Percentiles rank a stretch among this genome's conserved stretches.
These are phyloP conservation scores for Meandrusa payeni DNA, from an alignment of 2,888 invertebrate genomes.

Conservation along the genomic window DNA sequence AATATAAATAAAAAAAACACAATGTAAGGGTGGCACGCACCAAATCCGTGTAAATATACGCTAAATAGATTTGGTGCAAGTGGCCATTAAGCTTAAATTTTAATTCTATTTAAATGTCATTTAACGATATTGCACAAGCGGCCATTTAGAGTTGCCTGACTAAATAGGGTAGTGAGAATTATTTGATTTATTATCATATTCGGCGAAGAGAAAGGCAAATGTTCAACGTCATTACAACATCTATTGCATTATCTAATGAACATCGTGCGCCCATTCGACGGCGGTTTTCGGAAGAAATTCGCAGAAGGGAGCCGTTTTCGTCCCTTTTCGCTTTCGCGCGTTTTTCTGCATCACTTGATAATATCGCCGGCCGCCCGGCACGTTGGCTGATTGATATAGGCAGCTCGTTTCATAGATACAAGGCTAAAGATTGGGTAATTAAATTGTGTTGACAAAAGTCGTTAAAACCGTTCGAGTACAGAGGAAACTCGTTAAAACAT, in stretches of 20 bases:
- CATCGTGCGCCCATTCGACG: constrained; percentile 34
- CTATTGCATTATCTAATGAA: constrained; percentile 29
- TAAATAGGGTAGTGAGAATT: too few relatives aligned
- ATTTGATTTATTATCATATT: too few relatives aligned
- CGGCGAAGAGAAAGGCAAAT: too few relatives aligned
- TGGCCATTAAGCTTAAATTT: too few relatives aligned
- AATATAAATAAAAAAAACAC: too few relatives aligned
- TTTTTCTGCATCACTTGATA: constrained; percentile 43
- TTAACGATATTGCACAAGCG: too few relatives aligned
- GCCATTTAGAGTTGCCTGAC: too few relatives aligned
- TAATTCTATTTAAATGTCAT: too few relatives aligned
- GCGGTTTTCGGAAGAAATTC: constrained; percentile 29
- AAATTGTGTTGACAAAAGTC: constrained; percentile 10
- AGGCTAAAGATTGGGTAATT: constrained; percentile 7
- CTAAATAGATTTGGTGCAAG: too few relatives aligned
- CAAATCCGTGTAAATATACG: too few relatives aligned
- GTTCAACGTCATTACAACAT: constrained; percentile 24
- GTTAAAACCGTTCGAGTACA: neutral
- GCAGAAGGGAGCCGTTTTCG: constrained; percentile 38
- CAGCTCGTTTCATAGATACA: constrained; percentile 15
- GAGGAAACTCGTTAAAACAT: neutral
- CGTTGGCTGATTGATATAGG: constrained; percentile 23
- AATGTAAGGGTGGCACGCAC: too few relatives aligned
- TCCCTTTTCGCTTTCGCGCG: constrained; percentile 45
- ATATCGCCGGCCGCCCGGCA: constrained; percentile 29